These are phyloP conservation scores for Eilema depressum DNA, from an alignment of 2,888 invertebrate species.

Conservation along the genomic window DNA sequence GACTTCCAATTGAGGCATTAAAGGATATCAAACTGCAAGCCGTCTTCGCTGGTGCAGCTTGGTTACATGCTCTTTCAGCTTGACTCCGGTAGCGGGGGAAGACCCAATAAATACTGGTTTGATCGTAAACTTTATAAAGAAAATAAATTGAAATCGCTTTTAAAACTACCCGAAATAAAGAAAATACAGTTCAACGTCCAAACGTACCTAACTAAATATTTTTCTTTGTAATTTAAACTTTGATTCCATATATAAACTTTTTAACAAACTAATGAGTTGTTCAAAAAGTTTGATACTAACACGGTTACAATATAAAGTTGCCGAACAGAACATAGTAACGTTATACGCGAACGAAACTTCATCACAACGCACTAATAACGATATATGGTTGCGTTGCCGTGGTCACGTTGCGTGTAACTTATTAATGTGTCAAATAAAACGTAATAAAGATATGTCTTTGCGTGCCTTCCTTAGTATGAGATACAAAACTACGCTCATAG, in stretches of 20 bases:
- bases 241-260: not conserved
- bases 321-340: not conserved
- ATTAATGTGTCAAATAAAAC: conserved; percentile 26
- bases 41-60: not conserved
- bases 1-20: not conserved
- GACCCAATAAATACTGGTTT: too few relatives aligned
- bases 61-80: not conserved
- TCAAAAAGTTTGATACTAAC: not conserved
- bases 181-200: not conserved
- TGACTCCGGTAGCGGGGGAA: not conserved
- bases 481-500: not conserved
- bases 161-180: too few relatives aligned
- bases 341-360: conserved; percentile 4
- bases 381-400: not conserved
- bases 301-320: not conserved
- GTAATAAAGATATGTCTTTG: conserved; percentile 19
- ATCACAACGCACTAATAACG: conserved; percentile 12
- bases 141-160: too few relatives aligned
- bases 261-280: not conserved
- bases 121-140: too few relatives aligned
- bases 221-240: too few relatives aligned
- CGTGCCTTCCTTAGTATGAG: conserved; percentile 8
- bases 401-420: conserved; percentile 14
- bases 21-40: too few relatives aligned
- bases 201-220: not conserved